phyloP scores from a whole-genome alignment of 2,113 vertebrate genomes.

The Himantopus leucocephalus region DNA sequence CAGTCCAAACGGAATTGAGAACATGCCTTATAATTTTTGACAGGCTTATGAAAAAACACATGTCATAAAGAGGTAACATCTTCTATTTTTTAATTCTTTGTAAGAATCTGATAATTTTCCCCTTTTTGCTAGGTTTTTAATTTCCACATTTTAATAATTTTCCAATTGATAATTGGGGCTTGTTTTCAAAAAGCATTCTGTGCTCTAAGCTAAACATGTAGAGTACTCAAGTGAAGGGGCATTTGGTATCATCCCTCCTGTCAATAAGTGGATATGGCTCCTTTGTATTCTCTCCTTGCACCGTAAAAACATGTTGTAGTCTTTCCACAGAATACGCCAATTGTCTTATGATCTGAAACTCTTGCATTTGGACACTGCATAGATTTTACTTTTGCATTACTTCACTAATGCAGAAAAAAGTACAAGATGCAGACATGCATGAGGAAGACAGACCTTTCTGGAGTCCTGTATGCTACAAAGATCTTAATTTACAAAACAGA shows the following conservation, averaged over 20 bases:
- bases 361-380: neutral
- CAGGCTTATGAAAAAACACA: neutral
- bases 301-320: neutral
- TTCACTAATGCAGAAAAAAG: neutral
- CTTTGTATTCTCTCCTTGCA: neutral
- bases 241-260: neutral
- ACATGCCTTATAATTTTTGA: conserved; percentile 32
- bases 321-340: neutral
- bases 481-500: neutral
- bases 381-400: neutral
- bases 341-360: neutral
- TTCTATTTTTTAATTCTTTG: neutral
- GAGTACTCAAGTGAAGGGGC: neutral
- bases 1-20: conserved; percentile 49
- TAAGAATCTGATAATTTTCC: neutral
- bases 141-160: neutral
- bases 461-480: neutral
- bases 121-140: neutral
- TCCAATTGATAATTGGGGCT: neutral
- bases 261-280: neutral
- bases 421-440: neutral
- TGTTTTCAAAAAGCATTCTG: neutral
- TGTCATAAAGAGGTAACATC: neutral
- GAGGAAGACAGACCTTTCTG: neutral
- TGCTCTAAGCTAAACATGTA: neutral